These are phyloP conservation scores for Latrodectus elegans DNA, from an alignment of 2,888 invertebrate genomes.

Conservation along the genomic window DNA sequence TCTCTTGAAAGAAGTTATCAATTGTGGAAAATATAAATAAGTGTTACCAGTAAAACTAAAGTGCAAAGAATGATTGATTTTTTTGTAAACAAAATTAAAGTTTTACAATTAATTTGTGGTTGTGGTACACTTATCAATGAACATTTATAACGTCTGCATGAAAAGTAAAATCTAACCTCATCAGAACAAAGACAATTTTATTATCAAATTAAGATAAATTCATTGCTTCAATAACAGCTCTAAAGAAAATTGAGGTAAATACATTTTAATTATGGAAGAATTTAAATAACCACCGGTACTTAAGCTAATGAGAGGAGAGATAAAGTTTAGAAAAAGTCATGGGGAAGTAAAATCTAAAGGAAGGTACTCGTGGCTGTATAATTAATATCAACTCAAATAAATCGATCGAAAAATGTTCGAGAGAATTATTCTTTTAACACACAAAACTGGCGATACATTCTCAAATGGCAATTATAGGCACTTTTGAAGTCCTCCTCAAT, in stretches of 20 bases:
- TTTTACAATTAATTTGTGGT: too few species aligned
- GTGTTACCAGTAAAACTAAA: too few species aligned
- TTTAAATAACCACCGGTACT: constrained; percentile 51
- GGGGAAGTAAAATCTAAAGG: constrained; percentile 19
- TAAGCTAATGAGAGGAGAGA: constrained; percentile 43
- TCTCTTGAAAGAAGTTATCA: too few species aligned
- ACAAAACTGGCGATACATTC: constrained; percentile 19
- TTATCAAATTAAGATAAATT: constrained; percentile 16
- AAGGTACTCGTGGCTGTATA: constrained; percentile 16
- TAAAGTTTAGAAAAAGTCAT: constrained; percentile 25
- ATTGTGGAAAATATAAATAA: too few species aligned
- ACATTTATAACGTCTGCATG: not conserved
- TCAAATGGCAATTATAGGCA: constrained; percentile 12
- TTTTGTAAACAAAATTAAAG: too few species aligned
- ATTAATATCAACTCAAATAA: constrained; percentile 50
- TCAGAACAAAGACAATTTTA: not conserved
- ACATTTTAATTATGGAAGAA: constrained; percentile 50
- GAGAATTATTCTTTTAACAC: constrained; percentile 9
- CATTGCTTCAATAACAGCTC: constrained; percentile 16
- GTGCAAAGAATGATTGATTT: too few species aligned
- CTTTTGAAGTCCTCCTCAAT: not conserved
- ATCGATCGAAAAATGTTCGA: constrained; percentile 30
- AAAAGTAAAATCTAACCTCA: not conserved
- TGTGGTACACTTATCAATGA: too few species aligned
- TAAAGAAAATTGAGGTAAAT: constrained; percentile 20